Percentiles rank a stretch among this genome's conserved stretches.
Evolutionary conservation across 2,797 vertebrate genomes (phyloP).

Genomic region (Parauchenoglanis ngamensis): DNA sequence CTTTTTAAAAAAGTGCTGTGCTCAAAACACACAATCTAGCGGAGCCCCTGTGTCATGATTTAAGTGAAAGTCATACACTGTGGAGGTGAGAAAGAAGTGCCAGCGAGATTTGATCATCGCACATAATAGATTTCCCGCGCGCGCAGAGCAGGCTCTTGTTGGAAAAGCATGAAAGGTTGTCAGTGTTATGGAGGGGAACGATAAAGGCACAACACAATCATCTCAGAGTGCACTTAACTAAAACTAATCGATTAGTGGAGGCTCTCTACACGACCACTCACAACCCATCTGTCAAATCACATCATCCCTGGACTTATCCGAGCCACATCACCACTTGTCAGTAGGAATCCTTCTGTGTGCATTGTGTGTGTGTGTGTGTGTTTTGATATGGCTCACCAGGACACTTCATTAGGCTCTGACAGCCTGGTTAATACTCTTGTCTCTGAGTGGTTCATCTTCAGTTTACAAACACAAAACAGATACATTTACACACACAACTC

Average conservation of each 20-base stretch:
- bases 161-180: constrained; percentile 52
- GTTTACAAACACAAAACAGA: constrained; percentile 33
- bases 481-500: constrained; percentile 15
- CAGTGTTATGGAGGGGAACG: constrained; percentile 50
- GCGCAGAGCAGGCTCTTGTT: constrained; percentile 45
- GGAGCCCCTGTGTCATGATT: constrained; percentile 44
- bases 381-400: constrained; percentile 54
- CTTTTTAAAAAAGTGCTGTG: constrained; percentile 44
- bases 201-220: constrained; percentile 57
- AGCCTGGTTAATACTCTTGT: constrained; percentile 49
- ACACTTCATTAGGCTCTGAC: constrained; percentile 60
- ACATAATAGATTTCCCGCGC: constrained; percentile 51
- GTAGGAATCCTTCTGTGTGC: constrained; percentile 42
- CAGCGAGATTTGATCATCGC: constrained; percentile 55
- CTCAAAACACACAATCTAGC: constrained; percentile 52
- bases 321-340: constrained; percentile 57
- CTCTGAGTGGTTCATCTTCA: constrained; percentile 44
- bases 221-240: constrained; percentile 62
- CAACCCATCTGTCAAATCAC: constrained; percentile 62
- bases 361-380: constrained; percentile 34
- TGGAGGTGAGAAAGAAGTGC: constrained; percentile 51
- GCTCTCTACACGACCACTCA: constrained; percentile 51
- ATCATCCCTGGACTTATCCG: constrained; percentile 54
- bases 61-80: constrained; percentile 54
- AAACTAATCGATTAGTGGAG: constrained; percentile 62